A percentile compares a stretch with the other conserved stretches of the same genome.
Evolutionary conservation across 2,888 invertebrate genomes (phyloP).

Genomic region (Pycnomerus fuliginosus): DNA sequence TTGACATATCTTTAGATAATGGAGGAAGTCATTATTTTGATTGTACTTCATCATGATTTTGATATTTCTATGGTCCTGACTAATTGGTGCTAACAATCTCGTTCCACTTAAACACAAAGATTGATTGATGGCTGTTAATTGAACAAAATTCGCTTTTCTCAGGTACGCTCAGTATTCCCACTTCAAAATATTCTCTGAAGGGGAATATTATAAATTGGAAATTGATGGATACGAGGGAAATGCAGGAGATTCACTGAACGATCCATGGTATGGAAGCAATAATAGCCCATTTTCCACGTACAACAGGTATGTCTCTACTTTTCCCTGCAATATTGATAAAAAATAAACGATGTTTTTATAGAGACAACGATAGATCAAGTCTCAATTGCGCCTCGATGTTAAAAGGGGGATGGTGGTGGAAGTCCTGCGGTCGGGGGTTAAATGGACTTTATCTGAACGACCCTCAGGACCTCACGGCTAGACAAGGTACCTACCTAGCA

Average conservation of each 20-base stretch:
- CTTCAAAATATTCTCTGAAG: conserved; percentile 90
- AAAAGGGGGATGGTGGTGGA: conserved; percentile 96
- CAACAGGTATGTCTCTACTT: conserved; percentile 72
- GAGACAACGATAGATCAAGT: conserved; percentile 88
- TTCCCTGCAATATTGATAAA: no score
- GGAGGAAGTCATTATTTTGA: no score
- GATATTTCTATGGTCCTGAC: no score
- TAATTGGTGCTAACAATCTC: no score
- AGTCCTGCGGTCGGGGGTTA: conserved; percentile 85
- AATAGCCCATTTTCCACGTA: conserved; percentile 92
- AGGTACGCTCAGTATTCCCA: conserved; percentile 90
- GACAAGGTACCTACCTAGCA: no score
- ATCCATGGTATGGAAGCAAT: conserved; percentile 93
- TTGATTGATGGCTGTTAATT: no score
- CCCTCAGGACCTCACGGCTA: conserved; percentile 84
- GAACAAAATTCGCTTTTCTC: no score
- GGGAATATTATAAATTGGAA: conserved; percentile 87
- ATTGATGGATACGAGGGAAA: conserved; percentile 91
- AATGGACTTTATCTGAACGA: conserved; percentile 88
- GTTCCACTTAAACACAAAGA: no score
- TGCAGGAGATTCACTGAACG: conserved; percentile 87
- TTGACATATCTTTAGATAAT: no score
- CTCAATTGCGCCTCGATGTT: conserved; percentile 91
- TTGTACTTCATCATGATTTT: no score
- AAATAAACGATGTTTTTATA: conserved; percentile 52